Conservation (phyloP, 1,140 invertebrate species). For the Babylonia areolata region DNA sequence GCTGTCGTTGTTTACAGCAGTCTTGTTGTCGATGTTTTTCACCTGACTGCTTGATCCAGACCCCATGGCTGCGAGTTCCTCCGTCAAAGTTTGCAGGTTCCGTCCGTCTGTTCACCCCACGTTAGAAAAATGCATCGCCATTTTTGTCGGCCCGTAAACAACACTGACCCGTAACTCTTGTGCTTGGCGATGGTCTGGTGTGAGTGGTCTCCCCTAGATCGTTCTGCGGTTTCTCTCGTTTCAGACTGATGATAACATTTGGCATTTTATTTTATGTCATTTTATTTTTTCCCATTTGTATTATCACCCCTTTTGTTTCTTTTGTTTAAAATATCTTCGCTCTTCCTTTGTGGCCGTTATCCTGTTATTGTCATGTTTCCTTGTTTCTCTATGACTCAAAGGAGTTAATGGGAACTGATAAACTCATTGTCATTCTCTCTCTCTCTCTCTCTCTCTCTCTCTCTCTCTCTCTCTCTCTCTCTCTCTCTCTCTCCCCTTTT, state of each 20-base stretch:
- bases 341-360: background rate
- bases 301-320: no score
- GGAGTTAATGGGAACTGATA: no score
- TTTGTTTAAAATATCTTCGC: no score
- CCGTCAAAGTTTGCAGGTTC: background rate
- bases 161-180: background rate
- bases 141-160: constrained; percentile 26
- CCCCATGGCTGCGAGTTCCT: background rate
- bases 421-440: no score
- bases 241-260: no score
- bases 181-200: background rate
- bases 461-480: no score
- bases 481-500: no score
- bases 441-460: no score
- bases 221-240: no score
- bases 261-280: no score
- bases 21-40: background rate
- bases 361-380: background rate
- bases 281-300: no score
- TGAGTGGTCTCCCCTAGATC: background rate
- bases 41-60: constrained; percentile 6
- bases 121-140: background rate
- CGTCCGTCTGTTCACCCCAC: background rate
- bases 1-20: background rate
- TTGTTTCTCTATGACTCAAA: background rate